A percentile compares a stretch with the other conserved stretches of the same genome.
phyloP scores from a whole-genome alignment of 2,113 vertebrate genomes.

The Petaurus breviceps region DNA sequence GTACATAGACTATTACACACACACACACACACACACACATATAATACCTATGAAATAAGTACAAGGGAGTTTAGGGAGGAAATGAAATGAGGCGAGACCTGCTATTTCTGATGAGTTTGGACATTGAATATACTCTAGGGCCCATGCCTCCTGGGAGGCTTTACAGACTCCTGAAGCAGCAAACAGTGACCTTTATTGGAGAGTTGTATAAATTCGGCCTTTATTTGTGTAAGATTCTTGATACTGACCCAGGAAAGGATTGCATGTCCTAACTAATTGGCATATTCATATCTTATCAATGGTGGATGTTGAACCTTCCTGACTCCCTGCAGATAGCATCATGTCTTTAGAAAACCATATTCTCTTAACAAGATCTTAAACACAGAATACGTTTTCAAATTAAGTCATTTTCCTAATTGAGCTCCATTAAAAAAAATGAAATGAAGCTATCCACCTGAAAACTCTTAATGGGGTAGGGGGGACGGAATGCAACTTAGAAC shows the following conservation, averaged over 20 bases:
- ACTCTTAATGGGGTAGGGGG: not conserved
- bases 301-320: not conserved
- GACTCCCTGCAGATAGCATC: not conserved
- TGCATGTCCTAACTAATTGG: not conserved
- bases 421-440: slow-evolving; percentile 21
- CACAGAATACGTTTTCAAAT: slow-evolving; percentile 16
- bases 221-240: not conserved
- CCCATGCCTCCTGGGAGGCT: slow-evolving; percentile 8
- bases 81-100: not conserved
- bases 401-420: slow-evolving; percentile 13
- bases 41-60: not conserved
- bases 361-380: slow-evolving; percentile 9
- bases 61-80: not conserved
- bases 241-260: slow-evolving; percentile 32
- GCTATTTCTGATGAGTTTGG: not conserved
- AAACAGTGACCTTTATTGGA: slow-evolving; percentile 22
- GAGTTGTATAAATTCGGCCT: not conserved
- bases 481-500: not conserved
- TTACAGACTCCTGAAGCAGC: slow-evolving; percentile 7
- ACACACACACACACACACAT: too few species aligned
- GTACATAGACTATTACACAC: not conserved
- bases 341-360: slow-evolving; percentile 19
- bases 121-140: slow-evolving; percentile 2
- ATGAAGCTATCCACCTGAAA: not conserved
- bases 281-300: slow-evolving; percentile 4